Conservation (phyloP, 2,888 invertebrate species). For the Hyalella azteca region DNA sequence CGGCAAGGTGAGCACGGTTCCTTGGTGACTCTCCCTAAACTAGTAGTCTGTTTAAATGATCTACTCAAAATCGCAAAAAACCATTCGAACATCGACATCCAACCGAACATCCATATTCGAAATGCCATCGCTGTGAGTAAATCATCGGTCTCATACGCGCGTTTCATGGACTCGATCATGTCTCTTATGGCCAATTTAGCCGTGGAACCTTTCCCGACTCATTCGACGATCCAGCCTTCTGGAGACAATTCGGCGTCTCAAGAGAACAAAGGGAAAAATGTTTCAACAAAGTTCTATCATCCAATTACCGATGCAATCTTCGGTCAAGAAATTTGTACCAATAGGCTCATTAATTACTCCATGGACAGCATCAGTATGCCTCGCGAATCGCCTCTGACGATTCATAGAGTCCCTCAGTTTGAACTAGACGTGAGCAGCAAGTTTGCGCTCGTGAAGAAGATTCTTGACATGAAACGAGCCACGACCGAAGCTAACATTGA, state of each 20-base stretch:
- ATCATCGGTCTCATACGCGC: neutral
- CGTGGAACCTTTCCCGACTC: neutral
- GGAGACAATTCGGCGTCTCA: neutral
- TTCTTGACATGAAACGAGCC: neutral
- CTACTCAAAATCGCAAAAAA: conserved; percentile 46
- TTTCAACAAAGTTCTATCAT: neutral
- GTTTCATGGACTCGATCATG: neutral
- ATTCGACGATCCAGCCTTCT: neutral
- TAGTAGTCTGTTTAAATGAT: conserved; percentile 42
- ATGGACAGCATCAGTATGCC: neutral
- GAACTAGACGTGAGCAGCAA: neutral
- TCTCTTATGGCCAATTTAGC: neutral
- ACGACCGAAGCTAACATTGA: neutral
- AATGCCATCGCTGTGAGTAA: no score
- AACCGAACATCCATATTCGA: conserved; percentile 36
- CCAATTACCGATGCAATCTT: neutral
- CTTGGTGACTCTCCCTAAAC: neutral
- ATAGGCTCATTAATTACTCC: neutral
- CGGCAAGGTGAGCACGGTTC: neutral
- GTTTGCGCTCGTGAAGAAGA: neutral
- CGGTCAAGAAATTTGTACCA: neutral
- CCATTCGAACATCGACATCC: conserved; percentile 50
- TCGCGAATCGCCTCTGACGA: neutral
- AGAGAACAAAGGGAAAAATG: neutral
- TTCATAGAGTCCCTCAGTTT: neutral